Base-by-base conservation (phyloP, 2,113 vertebrate genomes). In the Ailuropoda melanoleuca region DNA sequence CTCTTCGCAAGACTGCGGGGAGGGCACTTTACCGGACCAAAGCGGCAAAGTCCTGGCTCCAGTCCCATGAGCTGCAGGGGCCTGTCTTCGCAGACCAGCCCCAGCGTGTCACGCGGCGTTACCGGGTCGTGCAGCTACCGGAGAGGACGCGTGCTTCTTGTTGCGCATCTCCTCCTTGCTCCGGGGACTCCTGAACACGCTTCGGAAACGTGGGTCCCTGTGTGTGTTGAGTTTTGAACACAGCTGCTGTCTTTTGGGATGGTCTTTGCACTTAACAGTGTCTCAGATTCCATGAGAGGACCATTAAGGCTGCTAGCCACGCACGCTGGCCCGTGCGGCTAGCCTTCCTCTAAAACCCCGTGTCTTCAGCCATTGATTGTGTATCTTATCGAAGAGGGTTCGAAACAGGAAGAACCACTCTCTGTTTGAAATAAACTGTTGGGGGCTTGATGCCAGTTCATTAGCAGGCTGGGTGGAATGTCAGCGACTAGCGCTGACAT, bases 41-140 rank as follows among this genome's bases (percentile, higher is more conserved):
- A 62, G 18, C 24, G 34, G 39, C 24, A 0, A 1, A 6, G 29
- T 34, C 17, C 53, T 78, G 7, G 4, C 87, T 37, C 87, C 39
- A 1, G 11, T 56, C 43, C 37, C 1, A 5, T 34, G 29, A 62
- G 43, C n/a, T 11, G 0, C 1, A 37, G 18, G 29, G 10, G 0
- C 2, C 37, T 15, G 3, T 75, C 43, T 81, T 31, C 72, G 80
- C 50, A 58, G 18, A 37, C 5, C 50, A 82, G 77, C 82, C 23
- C 29, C n/a, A 13, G n/a, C 31, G 6, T 6, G 0, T 21, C 18
- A n/a, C 10, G 3, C 4, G 58, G 0, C 19, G 46, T 90, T 23
- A 74, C 26, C 21, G 43, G 58, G 43, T 46, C 43, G 2, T 43
- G 60, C 37, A 43, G 46, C 31, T 78, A n/a, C 1, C 68, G 62